Evolutionary conservation across 2,797 vertebrate species (phyloP), one percentile per base, ranked within the genome.

Genomic region (Nannoperca obscura): DNA sequence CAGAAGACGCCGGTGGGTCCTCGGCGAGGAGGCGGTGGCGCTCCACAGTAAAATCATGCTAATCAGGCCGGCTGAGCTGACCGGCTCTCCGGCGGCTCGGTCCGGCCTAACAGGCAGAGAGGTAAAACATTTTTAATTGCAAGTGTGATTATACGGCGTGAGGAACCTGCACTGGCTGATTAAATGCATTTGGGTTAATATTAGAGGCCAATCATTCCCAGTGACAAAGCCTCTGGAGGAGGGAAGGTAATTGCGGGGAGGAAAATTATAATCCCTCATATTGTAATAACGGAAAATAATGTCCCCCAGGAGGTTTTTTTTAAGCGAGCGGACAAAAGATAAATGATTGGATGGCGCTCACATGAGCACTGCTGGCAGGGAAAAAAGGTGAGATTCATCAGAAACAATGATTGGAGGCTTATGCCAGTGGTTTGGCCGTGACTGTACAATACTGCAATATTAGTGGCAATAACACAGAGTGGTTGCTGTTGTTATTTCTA

Each of bases 61-160:
- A 88, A 93, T 92, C 76, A 83, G 73, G 70, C 75, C 9, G 3
- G 68, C 70, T 6, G 46, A 49, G 78, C 74, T 86, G 87, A 82
- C 85, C 83, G 78, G 65, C 76, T 54, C 82, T 81, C 82, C 75
- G 52, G 82, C 80, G 19, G 87, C 89, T 81, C 64, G 0, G 76
- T 40, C 75, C 54, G n/a, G 81, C 84, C 88, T 76, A 77, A 86
- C 91, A 90, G 87, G 70, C 74, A 73, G 86, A 89, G 90, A 89
- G 86, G 86, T 94, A 94, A 95, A 94, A 92, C 90, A 91, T 92
- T 94, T 95, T 94, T 95, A 95, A 95, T 95, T 94, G 94, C 91
- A 85, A 93, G 91, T 94, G 91, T 94, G 94, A 94, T 95, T 94
- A 92, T 91, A 87, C 78, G 66, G 90, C 89, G 76, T 52, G 86